Evolutionary conservation across 2,113 vertebrate species (phyloP), one percentile per base, ranked within the genome.

Genomic region (Acinonyx jubatus): DNA sequence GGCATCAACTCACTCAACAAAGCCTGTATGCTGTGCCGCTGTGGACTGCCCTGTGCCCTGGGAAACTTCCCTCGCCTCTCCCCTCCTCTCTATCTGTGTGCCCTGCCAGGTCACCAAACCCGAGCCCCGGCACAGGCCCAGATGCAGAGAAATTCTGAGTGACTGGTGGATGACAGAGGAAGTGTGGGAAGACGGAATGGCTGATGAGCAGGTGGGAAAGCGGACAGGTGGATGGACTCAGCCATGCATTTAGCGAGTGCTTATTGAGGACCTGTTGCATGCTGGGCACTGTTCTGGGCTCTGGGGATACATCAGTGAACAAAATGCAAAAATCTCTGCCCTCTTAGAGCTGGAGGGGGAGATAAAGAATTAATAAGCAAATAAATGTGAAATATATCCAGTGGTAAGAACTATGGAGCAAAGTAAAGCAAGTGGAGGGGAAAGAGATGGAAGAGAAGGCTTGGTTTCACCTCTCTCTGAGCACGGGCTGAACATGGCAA

Each of bases 11-110:
- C 41, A 27, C 5, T 38, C 10, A 18, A 48, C 65, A 65, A 12
- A 82, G 45, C 12, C 33, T 21, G 1, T 12, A 4, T 21, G 9
- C 45, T 52, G 18, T 2, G 2, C 76, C 1, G 0, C 36, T 23
- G 41, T 0, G 33, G 8, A 9, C 61, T 10, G 15, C 11, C 7
- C 33, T 29, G 12, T 13, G 36, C 38, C 55, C 11, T 21, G 8
- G 15, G 65, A 9, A 3, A 6, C 27, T 71, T 16, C 38, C 48
- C 33, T 36, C 7, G 0, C 15, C 31, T 45, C n/a, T 25, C 21
- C 19, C 7, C 1, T 36, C 52, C 85, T 55, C 78, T 36, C 27
- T 3, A 0, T 61, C 55, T 38, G 14, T 41, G 65, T 21, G 11
- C 4, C 69, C 78, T 12, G 3, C 65, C n/a, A 27, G 29, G 1